Conservation (phyloP, 2,113 vertebrate genomes). For the Cinclus cinclus region DNA sequence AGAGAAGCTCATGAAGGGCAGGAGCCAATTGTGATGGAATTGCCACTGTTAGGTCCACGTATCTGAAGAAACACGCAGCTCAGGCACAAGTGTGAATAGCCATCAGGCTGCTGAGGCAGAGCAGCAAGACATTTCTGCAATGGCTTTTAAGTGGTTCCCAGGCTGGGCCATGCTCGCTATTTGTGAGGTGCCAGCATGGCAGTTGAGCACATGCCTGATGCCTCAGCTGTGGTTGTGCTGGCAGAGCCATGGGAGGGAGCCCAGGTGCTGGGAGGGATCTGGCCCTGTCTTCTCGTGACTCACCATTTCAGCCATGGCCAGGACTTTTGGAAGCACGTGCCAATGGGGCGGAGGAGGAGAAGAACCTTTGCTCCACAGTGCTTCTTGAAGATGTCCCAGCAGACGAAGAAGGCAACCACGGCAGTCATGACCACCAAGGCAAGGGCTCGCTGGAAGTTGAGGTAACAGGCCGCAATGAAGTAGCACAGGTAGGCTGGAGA, state of each 20-base stretch:
- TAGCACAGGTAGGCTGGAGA: constrained; percentile 84
- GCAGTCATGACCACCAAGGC: constrained; percentile 84
- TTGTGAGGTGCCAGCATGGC: neutral
- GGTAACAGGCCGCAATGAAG: constrained; percentile 84
- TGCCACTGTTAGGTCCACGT: neutral
- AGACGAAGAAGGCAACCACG: constrained; percentile 68
- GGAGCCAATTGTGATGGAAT: neutral
- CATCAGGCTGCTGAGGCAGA: neutral
- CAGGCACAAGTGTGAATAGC: neutral
- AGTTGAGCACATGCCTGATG: neutral
- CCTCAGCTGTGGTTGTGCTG: neutral
- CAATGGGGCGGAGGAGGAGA: constrained; percentile 57
- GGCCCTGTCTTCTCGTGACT: constrained; percentile 44
- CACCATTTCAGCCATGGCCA: constrained; percentile 89
- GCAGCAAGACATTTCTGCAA: neutral
- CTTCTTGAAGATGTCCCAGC: constrained; percentile 75
- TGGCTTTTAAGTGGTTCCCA: neutral
- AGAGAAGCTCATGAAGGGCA: neutral
- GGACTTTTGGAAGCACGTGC: constrained; percentile 59
- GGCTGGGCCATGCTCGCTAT: neutral
- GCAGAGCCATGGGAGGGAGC: neutral
- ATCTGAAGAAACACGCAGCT: neutral
- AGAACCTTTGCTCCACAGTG: constrained; percentile 74
- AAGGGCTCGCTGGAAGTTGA: constrained; percentile 84
- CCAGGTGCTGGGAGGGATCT: neutral